phyloP scores from a whole-genome alignment of 2,113 vertebrate genomes.

The Galeopterus variegatus region DNA sequence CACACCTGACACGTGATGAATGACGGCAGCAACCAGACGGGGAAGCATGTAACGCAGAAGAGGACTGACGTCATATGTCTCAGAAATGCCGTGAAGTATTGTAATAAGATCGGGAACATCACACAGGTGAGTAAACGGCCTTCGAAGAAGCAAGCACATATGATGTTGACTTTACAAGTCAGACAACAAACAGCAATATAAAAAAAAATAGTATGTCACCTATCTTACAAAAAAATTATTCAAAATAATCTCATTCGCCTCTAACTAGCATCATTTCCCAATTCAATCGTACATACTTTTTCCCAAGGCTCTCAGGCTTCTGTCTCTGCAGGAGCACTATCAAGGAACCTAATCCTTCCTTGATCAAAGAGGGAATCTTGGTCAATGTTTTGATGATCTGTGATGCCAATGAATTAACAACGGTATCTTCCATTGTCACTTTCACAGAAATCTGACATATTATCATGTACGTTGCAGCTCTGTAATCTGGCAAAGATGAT shows the following conservation, averaged over 20 bases:
- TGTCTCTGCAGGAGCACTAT: constrained; percentile 96
- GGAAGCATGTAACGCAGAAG: constrained; percentile 95
- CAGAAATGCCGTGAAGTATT: constrained; percentile 90
- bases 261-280: not conserved
- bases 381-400: constrained; percentile 92
- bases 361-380: constrained; percentile 88
- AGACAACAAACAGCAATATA: not conserved
- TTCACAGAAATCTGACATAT: constrained; percentile 95
- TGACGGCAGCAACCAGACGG: constrained; percentile 88
- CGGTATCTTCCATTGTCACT: constrained; percentile 91
- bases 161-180: not conserved
- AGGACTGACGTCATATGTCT: constrained; percentile 91
- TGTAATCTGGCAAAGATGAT: constrained; percentile 94
- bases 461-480: constrained; percentile 96
- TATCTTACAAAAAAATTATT: not conserved
- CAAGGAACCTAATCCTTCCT: constrained; percentile 94
- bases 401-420: constrained; percentile 92
- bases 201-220: not conserved
- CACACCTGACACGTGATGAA: constrained; percentile 85
- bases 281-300: constrained; percentile 90
- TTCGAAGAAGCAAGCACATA: constrained; percentile 79
- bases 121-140: constrained; percentile 91
- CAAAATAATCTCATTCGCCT: not conserved
- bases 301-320: constrained; percentile 90
- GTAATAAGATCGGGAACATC: constrained; percentile 88